A percentile compares a stretch with the other conserved stretches of the same genome.
Evolutionary conservation across 1,140 invertebrate species (phyloP).

Genomic region (Plutomurus gul): DNA sequence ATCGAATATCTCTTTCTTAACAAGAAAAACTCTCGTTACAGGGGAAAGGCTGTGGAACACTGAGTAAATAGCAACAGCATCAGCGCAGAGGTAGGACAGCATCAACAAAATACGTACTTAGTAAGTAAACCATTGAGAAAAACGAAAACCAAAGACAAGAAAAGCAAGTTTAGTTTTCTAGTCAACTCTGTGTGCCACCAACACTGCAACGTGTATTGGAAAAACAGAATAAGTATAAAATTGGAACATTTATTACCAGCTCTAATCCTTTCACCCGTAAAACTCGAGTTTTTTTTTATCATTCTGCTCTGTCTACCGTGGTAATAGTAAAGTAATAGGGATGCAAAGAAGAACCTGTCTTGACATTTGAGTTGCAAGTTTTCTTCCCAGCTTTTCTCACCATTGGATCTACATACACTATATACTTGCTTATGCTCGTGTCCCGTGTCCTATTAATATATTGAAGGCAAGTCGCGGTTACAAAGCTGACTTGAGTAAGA

Average conservation of each 20-base stretch:
- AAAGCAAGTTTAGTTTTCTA: background rate
- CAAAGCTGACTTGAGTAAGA: too few species aligned
- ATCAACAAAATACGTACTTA: too few species aligned
- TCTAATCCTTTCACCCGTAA: conserved; percentile 28
- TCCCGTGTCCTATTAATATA: too few species aligned
- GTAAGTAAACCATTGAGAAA: too few species aligned
- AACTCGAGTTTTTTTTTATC: conserved; percentile 3
- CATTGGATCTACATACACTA: background rate
- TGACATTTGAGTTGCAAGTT: background rate
- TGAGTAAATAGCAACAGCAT: background rate
- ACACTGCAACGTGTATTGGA: background rate
- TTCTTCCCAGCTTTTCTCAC: background rate
- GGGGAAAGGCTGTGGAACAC: background rate
- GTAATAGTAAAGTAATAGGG: conserved; percentile 13
- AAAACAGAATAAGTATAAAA: conserved; percentile 28
- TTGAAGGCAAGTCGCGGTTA: too few species aligned
- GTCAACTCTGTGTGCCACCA: background rate
- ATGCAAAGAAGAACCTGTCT: background rate
- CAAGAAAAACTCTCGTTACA: conserved; percentile 5
- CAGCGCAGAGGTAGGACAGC: too few species aligned
- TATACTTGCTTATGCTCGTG: too few species aligned
- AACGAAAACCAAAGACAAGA: too few species aligned
- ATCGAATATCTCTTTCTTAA: background rate
- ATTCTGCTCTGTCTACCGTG: background rate
- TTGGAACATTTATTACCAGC: conserved; percentile 27